These are phyloP conservation scores for Neoseiulus cucumeris DNA, from an alignment of 1,140 invertebrate genomes.

Conservation along the genomic window DNA sequence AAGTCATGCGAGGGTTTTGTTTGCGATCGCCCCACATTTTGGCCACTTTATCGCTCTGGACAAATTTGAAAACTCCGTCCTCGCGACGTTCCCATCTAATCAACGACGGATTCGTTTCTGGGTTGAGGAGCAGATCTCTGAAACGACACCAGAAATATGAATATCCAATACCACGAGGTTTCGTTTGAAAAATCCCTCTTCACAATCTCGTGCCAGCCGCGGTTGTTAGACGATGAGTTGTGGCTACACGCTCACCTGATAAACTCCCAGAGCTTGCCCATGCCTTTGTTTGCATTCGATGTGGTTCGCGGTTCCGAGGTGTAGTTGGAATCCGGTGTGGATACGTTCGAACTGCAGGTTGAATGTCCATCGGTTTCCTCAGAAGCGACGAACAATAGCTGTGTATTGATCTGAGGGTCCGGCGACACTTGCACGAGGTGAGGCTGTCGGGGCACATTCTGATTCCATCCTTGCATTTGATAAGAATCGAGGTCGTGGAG, in stretches of 20 bases:
- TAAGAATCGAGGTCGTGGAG: not conserved
- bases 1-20: conserved; percentile 74
- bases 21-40: conserved; percentile 65
- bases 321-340: not conserved
- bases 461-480: not conserved
- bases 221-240: no score
- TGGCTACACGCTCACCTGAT: conserved; percentile 31
- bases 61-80: conserved; percentile 65
- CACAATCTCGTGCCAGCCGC: no score
- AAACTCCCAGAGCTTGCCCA: conserved; percentile 53
- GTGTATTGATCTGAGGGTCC: not conserved
- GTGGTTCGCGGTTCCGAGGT: conserved; percentile 1
- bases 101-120: conserved; percentile 50
- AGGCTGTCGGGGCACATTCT: not conserved
- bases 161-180: no score
- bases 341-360: not conserved
- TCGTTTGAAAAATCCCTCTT: no score
- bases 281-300: conserved; percentile 34
- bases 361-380: not conserved
- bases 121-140: conserved; percentile 45
- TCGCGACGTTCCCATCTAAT: conserved; percentile 72
- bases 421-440: not conserved
- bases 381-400: not conserved
- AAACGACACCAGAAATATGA: no score
- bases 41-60: conserved; percentile 68